Evolutionary conservation across 2,888 invertebrate species (phyloP), one percentile per base, ranked within the genome.

Genomic region (Saturnia japonica): DNA sequence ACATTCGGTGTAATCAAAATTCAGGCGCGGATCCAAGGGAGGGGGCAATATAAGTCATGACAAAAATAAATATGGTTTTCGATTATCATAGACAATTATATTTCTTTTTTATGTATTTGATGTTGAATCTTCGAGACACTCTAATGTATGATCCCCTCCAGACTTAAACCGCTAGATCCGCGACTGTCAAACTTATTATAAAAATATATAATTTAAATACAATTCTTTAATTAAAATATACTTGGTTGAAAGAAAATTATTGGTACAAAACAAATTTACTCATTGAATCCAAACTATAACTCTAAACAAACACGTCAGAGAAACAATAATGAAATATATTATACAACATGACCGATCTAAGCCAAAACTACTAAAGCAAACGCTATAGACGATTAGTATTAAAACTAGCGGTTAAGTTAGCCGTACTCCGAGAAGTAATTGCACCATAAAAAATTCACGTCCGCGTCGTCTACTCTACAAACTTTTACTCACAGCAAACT

Each of bases 311-410:
- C 7, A 62, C 19, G 16, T 28, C 62, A 64, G 19, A 25, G 64
- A 34, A 62, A 6, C 25, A 14, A 60, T 60, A 64, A 34, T n/a
- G n/a, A 40, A 19, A 40, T 34, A 40, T 12, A 57, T 7, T 3
- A 57, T 25, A 57, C 57, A 22, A 62, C 16, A 64, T 64, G 64
- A n/a, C n/a, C 40, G 22, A 34, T 60, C n/a, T n/a, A 64, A n/a
- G 22, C 40, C n/a, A 64, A 64, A 40, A 8, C 40, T 64, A 64
- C 64, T 64, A 40, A 60, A 64, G 64, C 64, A 64, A n/a, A 64
- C 3, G 64, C 40, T 40, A 40, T 40, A 40, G n/a, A 64, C 19
- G 40, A 40, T 40, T 64, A 64, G 40, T 40, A 40, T 64, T 64
- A 40, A 64, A 64, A 40, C 64, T 60, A 60, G 57, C 64, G 7